Evolutionary conservation across 2,113 vertebrate species (phyloP).

Genomic region (Ameiurus melas): DNA sequence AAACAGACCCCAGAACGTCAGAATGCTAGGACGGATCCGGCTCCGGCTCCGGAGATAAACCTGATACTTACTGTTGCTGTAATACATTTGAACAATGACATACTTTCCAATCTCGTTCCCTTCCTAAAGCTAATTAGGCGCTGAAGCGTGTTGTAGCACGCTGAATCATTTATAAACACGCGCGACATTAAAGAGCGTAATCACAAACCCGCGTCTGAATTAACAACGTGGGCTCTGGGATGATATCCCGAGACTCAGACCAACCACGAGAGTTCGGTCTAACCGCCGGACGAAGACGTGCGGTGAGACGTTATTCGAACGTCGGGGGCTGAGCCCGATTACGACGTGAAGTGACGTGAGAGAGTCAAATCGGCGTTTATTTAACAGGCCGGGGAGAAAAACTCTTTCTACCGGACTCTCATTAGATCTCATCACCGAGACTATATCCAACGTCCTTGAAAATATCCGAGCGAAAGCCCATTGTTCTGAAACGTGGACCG

Average conservation of each 20-base stretch:
- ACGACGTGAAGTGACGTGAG: not conserved
- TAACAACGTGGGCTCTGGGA: not conserved
- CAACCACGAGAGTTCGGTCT: not conserved
- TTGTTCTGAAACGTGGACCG: not conserved
- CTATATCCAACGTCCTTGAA: not conserved
- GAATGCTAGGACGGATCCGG: not conserved
- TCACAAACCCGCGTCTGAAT: not conserved
- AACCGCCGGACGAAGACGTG: not conserved
- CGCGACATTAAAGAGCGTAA: not conserved
- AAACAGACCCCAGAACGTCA: not conserved
- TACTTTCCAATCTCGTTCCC: not conserved
- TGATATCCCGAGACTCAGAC: constrained; percentile 11
- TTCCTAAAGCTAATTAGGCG: not conserved
- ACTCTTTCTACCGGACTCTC: not conserved
- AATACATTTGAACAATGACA: not conserved
- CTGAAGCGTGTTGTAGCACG: not conserved
- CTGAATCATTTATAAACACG: constrained; percentile 22
- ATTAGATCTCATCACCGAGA: not conserved
- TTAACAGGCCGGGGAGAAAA: not conserved
- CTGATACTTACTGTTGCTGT: not conserved
- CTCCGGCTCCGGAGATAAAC: not conserved
- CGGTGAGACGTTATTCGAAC: not conserved
- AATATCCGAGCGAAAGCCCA: not conserved
- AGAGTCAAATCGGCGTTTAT: not conserved
- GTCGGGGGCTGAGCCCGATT: not conserved